Evolutionary conservation across 2,888 invertebrate genomes (phyloP).

Genomic region (Schizaphis graminum): DNA sequence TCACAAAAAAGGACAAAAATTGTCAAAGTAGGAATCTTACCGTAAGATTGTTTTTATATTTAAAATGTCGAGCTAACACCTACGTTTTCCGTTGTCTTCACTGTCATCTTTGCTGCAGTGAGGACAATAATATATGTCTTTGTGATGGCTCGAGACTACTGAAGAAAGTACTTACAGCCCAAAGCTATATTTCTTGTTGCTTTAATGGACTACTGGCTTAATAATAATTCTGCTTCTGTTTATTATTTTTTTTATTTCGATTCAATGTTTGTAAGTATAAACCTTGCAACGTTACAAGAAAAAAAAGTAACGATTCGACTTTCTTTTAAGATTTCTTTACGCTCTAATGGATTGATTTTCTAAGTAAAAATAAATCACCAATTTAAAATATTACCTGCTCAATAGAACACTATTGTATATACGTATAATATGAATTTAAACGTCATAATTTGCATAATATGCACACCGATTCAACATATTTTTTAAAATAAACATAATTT

Average conservation of each 20-base stretch:
- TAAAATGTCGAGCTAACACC: background rate
- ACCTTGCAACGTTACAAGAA: background rate
- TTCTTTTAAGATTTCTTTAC: background rate
- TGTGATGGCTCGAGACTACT: background rate
- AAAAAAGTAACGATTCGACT: background rate
- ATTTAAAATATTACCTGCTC: background rate
- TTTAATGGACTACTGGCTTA: conserved; percentile 10
- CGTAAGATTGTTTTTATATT: background rate
- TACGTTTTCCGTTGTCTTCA: background rate
- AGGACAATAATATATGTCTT: background rate
- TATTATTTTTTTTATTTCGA: background rate
- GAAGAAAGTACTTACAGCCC: conserved; percentile 2
- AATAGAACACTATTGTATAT: background rate
- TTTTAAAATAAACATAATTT: background rate
- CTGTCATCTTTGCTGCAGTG: background rate
- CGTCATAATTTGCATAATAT: background rate
- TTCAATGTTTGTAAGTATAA: background rate
- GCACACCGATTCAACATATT: background rate
- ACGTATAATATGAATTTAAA: background rate
- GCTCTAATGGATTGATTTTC: conserved; percentile 31
- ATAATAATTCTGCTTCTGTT: conserved; percentile 16
- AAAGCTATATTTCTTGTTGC: conserved; percentile 27
- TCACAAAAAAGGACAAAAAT: background rate
- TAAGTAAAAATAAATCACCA: background rate
- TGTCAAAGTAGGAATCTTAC: background rate